Conservation (phyloP, 2,113 vertebrate genomes). For the Xiphophorus couchianus region DNA sequence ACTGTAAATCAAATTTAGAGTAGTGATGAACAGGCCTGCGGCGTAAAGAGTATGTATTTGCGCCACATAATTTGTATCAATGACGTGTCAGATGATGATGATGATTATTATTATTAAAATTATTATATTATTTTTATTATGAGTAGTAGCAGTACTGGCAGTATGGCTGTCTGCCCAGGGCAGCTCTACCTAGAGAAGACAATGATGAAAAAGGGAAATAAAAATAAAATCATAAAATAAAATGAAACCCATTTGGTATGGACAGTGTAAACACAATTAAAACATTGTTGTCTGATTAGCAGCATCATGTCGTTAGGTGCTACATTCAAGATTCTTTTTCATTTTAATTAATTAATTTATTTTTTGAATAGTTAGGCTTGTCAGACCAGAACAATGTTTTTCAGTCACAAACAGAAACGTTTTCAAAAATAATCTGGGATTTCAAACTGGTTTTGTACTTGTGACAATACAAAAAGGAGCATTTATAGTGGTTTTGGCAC, state of each 20-base stretch:
- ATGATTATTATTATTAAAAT: not conserved
- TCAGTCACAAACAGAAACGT: too few relatives aligned
- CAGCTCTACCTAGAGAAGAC: not conserved
- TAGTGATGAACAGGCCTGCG: constrained; percentile 21
- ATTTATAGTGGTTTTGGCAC: too few relatives aligned
- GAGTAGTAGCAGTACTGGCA: constrained; percentile 12
- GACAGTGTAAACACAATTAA: too few relatives aligned
- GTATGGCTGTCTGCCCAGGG: not conserved
- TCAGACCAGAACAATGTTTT: too few relatives aligned
- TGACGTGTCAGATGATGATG: not conserved
- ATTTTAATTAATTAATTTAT: too few relatives aligned
- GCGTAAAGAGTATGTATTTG: not conserved
- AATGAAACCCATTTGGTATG: not conserved
- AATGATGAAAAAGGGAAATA: not conserved
- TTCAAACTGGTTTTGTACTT: too few relatives aligned
- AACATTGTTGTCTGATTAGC: not conserved
- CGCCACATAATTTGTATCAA: not conserved
- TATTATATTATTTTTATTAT: constrained; percentile 10
- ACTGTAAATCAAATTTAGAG: constrained; percentile 24
- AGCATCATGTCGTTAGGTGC: not conserved
- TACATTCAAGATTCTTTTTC: not conserved
- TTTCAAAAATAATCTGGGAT: too few relatives aligned
- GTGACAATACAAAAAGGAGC: too few relatives aligned
- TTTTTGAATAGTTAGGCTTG: too few relatives aligned
- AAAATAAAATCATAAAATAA: not conserved